Evolutionary conservation across 2,113 vertebrate genomes (phyloP).

Genomic region (Canis aureus): DNA sequence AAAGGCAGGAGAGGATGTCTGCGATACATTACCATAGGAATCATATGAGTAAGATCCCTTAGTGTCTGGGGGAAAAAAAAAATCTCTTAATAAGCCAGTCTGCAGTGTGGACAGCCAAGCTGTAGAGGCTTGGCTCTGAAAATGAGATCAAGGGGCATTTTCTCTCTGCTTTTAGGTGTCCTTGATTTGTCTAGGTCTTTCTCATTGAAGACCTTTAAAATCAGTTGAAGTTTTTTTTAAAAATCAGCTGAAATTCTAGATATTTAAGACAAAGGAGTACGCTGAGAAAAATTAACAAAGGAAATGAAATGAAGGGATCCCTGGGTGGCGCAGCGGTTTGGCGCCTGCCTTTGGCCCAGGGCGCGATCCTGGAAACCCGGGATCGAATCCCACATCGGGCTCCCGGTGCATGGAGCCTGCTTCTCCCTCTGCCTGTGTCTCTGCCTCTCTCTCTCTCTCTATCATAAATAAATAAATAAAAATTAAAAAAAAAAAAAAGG

Average conservation of each 20-base stretch:
- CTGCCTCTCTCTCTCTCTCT: too few species aligned
- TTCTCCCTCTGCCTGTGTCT: too few species aligned
- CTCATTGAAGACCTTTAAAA: not conserved
- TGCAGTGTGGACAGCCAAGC: not conserved
- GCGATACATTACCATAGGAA: not conserved
- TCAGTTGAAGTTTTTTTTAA: constrained; percentile 22
- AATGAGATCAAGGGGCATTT: not conserved
- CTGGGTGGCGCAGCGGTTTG: too few species aligned
- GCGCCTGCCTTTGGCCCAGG: too few species aligned
- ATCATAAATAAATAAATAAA: too few species aligned
- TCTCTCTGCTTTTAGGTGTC: not conserved
- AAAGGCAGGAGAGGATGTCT: not conserved
- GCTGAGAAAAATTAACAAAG: not conserved
- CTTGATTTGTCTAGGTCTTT: not conserved
- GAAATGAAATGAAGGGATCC: too few species aligned
- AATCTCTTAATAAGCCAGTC: not conserved
- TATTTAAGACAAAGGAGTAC: not conserved
- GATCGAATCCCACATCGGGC: too few species aligned
- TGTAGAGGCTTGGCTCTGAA: not conserved
- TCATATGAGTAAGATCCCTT: not conserved
- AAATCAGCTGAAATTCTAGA: constrained; percentile 43
- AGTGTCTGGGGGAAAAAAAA: not conserved
- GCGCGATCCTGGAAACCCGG: too few species aligned
- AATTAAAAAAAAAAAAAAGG: not conserved
- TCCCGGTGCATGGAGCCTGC: too few species aligned